These are phyloP conservation scores for Drosophila serrata DNA, from an alignment of 1,140 invertebrate species.

Conservation along the genomic window DNA sequence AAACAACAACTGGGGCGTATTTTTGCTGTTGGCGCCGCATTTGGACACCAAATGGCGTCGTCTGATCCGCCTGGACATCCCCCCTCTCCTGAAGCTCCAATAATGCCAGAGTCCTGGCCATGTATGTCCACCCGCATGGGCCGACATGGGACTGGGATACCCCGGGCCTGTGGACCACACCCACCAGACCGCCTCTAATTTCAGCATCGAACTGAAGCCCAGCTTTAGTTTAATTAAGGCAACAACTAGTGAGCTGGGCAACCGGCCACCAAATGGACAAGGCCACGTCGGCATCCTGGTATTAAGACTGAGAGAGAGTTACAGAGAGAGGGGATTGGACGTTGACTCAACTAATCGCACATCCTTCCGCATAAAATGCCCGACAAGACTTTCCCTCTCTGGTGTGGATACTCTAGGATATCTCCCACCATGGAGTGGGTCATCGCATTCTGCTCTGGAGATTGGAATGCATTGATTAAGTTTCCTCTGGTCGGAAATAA, in stretches of 20 bases:
- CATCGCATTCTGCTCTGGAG: conserved; percentile 14
- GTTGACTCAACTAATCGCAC: conserved; percentile 82
- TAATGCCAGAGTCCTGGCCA: conserved; percentile 12
- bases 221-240: conserved; percentile 84
- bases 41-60: conserved; percentile 78
- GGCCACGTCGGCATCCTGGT: conserved; percentile 17
- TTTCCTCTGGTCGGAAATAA: conserved; percentile 32
- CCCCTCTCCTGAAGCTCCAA: background rate
- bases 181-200: conserved; percentile 74
- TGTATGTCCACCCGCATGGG: conserved; percentile 53
- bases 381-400: conserved; percentile 12
- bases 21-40: conserved; percentile 82
- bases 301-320: too few relatives aligned
- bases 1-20: conserved; percentile 83
- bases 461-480: conserved; percentile 45
- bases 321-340: conserved; percentile 43
- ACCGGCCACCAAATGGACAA: conserved; percentile 62
- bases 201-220: conserved; percentile 79
- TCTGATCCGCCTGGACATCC: conserved; percentile 52
- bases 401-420: conserved; percentile 18
- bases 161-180: conserved; percentile 26
- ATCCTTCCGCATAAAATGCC: conserved; percentile 80
- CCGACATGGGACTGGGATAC: conserved; percentile 15
- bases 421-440: conserved; percentile 17
- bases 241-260: conserved; percentile 78